These are phyloP conservation scores for Dicaeum eximium DNA, from an alignment of 2,113 vertebrate species.

Conservation along the genomic window DNA sequence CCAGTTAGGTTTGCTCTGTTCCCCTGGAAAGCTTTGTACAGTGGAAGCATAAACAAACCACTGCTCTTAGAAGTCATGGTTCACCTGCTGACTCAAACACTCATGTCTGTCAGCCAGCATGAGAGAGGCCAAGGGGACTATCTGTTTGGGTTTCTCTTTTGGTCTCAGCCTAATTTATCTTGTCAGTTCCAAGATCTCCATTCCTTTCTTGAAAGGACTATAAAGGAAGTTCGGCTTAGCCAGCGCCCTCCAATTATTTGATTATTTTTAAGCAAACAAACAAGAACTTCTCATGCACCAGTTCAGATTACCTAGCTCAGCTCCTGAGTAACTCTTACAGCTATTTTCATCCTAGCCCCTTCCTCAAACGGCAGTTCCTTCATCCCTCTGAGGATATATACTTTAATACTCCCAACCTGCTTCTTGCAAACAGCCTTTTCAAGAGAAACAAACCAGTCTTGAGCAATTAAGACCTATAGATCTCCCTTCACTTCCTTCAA, in stretches of 20 bases:
- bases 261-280: conserved; percentile 30
- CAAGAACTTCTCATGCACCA: not conserved
- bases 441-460: conserved; percentile 60
- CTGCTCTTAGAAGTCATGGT: conserved; percentile 41
- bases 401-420: conserved; percentile 40
- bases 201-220: not conserved
- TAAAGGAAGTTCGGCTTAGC: conserved; percentile 8
- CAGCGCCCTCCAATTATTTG: not conserved
- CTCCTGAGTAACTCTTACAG: not conserved
- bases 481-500: conserved; percentile 63
- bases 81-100: conserved; percentile 40
- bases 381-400: not conserved
- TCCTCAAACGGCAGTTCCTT: not conserved
- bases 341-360: not conserved
- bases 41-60: conserved; percentile 44
- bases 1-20: conserved; percentile 1
- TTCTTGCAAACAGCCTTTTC: conserved; percentile 45
- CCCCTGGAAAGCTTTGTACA: not conserved
- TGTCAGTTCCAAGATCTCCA: conserved; percentile 23
- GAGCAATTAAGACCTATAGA: conserved; percentile 61
- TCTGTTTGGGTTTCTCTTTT: conserved; percentile 32
- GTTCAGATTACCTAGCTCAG: not conserved
- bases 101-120: conserved; percentile 6
- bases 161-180: conserved; percentile 27
- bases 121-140: conserved; percentile 22